Base-by-base conservation (phyloP, 2,797 vertebrate genomes). In the Thamnophis elegans region DNA sequence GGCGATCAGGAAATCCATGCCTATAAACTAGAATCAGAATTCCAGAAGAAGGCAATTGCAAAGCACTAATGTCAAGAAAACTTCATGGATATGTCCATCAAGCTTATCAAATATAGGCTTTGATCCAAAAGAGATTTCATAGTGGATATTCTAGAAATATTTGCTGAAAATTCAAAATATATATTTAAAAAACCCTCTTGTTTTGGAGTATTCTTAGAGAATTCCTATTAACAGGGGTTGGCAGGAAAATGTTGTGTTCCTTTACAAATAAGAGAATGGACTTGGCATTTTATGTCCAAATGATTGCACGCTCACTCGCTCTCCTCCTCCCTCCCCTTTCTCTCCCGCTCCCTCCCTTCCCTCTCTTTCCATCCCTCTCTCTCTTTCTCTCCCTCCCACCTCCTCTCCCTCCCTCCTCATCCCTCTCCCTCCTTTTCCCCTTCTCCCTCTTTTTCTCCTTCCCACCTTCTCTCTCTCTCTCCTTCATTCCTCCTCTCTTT, bases 361-460 rank as follows among this genome's bases (percentile, higher is more conserved):
- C 56, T 58, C 0, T 58, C 56, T 58, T 20, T 55, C 12, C 13
- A 13, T 55, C 55, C 14, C 13, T 55, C 55, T 16, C 55, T 4
- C 14, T 59, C 58, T 22, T 0, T 18, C 4, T 56, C 16, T 18
- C 58, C 6, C 8, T 42, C 4, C 2, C 3, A 3, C 10, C 0
- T 5, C 7, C 0, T 22, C 22, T 55, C 54, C 13, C 13, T 14
- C 54, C 12, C 0, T 22, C 5, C 20, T 20, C 5, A 16, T 20
- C 1, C 20, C 56, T 5, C 56, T 20, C 5, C 4, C 10, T 14
- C n/a, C n/a, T n/a, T n/a, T n/a, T n/a, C n/a, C n/a, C n/a, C n/a
- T n/a, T n/a, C 12, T 10, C 2, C 18, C 18, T 20, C 20, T 58
- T 5, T 58, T 56, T 20, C 20, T 58, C 18, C 5, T 20, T 25